A percentile compares a stretch with the other conserved stretches of the same genome.
Conservation (phyloP, 2,888 invertebrate species). For the Venusia cambrica region DNA sequence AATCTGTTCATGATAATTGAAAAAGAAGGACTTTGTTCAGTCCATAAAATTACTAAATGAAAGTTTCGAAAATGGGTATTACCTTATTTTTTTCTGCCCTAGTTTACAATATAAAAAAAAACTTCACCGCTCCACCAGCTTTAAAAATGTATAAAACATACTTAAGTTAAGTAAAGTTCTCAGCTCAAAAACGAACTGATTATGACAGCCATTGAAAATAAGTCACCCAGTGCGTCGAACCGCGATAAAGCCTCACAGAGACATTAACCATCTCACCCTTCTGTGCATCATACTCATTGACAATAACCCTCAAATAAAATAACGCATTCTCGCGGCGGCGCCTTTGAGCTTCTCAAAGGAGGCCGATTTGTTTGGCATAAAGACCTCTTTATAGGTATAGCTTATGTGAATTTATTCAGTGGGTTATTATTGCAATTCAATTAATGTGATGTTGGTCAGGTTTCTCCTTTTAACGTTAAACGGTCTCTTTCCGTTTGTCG, state of each 20-base stretch:
- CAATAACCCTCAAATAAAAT: constrained; percentile 66
- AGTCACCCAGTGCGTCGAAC: constrained; percentile 13
- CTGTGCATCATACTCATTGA: constrained; percentile 43
- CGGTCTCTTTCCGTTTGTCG: constrained; percentile 21
- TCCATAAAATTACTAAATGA: too few species aligned
- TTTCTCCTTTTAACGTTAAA: constrained; percentile 46
- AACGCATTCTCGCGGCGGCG: constrained; percentile 54
- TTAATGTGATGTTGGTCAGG: constrained; percentile 69
- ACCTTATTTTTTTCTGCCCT: too few species aligned
- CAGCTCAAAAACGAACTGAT: too few species aligned
- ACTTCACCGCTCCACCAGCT: too few species aligned
- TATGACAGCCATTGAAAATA: constrained; percentile 8
- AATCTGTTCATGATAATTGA: too few species aligned
- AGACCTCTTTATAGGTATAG: constrained; percentile 66
- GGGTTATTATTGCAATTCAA: constrained; percentile 78
- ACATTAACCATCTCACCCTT: constrained; percentile 31
- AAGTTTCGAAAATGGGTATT: too few species aligned
- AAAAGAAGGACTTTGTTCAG: too few species aligned
- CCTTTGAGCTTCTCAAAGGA: constrained; percentile 70
- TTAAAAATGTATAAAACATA: too few species aligned
- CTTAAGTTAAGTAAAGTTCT: too few species aligned
- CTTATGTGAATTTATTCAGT: constrained; percentile 68
- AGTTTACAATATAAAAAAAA: too few species aligned
- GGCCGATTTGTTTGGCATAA: constrained; percentile 79
- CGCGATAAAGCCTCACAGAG: constrained; percentile 26